Evolutionary conservation across 2,797 vertebrate species (phyloP).

Genomic region (Thripadectes ignobilis): DNA sequence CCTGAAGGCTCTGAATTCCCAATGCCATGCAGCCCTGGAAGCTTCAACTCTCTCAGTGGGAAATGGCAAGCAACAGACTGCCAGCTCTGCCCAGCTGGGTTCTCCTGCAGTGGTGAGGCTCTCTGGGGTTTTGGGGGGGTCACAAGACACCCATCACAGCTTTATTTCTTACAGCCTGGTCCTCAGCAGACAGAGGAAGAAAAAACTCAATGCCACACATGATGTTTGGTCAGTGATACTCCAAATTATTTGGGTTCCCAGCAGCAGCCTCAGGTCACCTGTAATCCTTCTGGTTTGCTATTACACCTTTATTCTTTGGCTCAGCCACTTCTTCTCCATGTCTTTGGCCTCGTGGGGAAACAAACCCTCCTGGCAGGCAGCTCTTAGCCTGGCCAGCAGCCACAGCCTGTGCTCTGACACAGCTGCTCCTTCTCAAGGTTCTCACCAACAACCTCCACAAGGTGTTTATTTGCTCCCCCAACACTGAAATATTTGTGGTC

Average conservation of each 20-base stretch:
- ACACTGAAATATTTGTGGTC: neutral
- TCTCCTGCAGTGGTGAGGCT: conserved; percentile 76
- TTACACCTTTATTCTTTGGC: neutral
- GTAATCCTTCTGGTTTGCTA: neutral
- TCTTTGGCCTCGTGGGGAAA: neutral
- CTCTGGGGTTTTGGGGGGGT: neutral
- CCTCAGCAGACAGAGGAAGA: neutral
- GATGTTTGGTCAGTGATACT: rapidly evolving
- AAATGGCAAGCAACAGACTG: conserved; percentile 79
- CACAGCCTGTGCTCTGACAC: neutral
- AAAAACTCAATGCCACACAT: neutral
- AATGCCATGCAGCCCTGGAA: conserved; percentile 80
- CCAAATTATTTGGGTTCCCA: rapidly evolving
- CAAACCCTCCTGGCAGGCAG: neutral
- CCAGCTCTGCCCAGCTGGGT: conserved; percentile 78
- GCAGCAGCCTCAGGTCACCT: neutral
- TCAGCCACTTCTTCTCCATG: neutral
- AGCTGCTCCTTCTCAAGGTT: neutral
- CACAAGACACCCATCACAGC: too few relatives aligned
- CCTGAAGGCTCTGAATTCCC: conserved; percentile 77
- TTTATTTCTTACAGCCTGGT: neutral
- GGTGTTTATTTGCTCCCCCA: neutral
- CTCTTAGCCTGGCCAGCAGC: neutral
- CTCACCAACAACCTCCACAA: neutral
- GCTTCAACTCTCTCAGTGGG: conserved; percentile 77